phyloP scores from a whole-genome alignment of 2,797 vertebrate genomes.

The Pitangus sulphuratus region DNA sequence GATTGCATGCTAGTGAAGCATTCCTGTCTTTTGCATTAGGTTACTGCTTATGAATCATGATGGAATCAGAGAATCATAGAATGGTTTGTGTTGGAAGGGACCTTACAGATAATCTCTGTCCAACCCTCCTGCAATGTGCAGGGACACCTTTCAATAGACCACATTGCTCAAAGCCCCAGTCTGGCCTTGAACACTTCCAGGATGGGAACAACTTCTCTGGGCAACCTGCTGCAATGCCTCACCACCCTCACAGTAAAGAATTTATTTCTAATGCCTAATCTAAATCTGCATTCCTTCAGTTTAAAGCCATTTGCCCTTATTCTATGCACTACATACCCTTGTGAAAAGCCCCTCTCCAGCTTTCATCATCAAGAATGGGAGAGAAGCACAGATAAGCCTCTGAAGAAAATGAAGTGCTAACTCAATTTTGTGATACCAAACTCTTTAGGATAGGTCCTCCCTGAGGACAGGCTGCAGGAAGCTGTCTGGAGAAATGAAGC shows the following conservation, averaged over 20 bases:
- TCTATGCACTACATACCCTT: neutral
- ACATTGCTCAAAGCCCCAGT: neutral
- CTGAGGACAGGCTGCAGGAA: neutral
- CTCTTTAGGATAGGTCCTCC: neutral
- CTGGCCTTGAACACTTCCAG: neutral
- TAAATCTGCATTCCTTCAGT: neutral
- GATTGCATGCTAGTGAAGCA: neutral
- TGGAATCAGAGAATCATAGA: neutral
- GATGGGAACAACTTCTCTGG: neutral
- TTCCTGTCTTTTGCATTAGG: neutral
- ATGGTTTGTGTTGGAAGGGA: neutral
- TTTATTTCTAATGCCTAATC: neutral
- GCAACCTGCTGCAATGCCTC: neutral
- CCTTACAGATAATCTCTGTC: neutral
- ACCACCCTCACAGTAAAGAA: neutral
- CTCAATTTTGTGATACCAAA: neutral
- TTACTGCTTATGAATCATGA: neutral
- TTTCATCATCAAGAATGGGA: neutral
- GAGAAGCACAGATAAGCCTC: neutral
- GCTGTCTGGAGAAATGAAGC: neutral
- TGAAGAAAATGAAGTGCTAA: neutral
- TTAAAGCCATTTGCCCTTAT: neutral
- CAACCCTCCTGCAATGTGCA: neutral
- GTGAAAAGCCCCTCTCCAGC: neutral
- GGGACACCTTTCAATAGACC: neutral